Percentiles rank a stretch among this genome's conserved stretches.
These are phyloP conservation scores for Arion vulgaris DNA, from an alignment of 1,140 invertebrate species.

Conservation along the genomic window DNA sequence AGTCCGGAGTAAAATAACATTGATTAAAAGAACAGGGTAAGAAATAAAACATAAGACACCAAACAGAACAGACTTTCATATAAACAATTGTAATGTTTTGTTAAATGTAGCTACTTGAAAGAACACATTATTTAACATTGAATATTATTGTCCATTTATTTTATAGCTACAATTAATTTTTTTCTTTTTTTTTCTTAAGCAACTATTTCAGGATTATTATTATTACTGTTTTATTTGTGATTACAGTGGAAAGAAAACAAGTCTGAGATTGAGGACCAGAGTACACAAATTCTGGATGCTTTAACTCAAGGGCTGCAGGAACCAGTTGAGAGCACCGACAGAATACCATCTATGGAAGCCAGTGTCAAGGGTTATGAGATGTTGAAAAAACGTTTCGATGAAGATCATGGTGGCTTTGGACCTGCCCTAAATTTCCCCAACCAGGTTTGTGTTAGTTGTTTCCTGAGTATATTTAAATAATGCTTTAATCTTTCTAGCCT, in stretches of 20 bases:
- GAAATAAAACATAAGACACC: too few relatives aligned
- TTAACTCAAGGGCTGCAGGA: conserved; percentile 53
- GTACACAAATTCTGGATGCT: conserved; percentile 60
- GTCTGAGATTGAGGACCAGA: conserved; percentile 60
- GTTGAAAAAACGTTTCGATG: conserved; percentile 80
- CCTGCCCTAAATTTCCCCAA: conserved; percentile 92
- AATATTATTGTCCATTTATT: too few relatives aligned
- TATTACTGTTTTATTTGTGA: conserved; percentile 1
- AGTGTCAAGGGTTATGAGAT: conserved; percentile 76
- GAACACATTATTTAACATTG: too few relatives aligned
- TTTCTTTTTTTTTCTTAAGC: too few relatives aligned
- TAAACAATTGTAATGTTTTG: too few relatives aligned
- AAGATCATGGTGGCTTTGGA: conserved; percentile 84
- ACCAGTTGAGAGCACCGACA: conserved; percentile 58
- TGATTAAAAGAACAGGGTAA: too few relatives aligned
- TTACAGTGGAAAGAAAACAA: conserved; percentile 80
- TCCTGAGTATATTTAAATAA: neutral
- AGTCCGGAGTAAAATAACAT: too few relatives aligned
- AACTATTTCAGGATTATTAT: too few relatives aligned
- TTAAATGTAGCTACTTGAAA: too few relatives aligned
- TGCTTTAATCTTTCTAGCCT: neutral
- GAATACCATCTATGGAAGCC: conserved; percentile 53
- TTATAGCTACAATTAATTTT: too few relatives aligned
- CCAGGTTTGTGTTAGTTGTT: conserved; percentile 73
- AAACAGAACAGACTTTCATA: too few relatives aligned